Evolutionary conservation across 2,888 invertebrate genomes (phyloP).

Genomic region (Drosophila falleni): DNA sequence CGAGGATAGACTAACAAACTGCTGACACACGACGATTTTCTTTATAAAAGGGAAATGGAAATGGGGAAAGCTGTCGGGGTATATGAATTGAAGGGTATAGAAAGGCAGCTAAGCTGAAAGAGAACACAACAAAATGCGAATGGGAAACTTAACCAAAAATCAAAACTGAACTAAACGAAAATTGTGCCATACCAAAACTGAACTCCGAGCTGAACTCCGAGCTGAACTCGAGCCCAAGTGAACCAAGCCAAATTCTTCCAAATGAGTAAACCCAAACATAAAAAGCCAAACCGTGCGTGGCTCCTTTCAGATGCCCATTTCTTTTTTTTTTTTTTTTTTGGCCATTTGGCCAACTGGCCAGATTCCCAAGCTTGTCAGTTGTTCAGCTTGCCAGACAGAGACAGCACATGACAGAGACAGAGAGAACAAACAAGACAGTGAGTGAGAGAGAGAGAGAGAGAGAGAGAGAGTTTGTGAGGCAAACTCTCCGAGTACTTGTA

Average conservation of each 20-base stretch:
- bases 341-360: slow-evolving; percentile 20
- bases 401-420: neutral
- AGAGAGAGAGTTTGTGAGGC: neutral
- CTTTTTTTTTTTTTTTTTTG: slow-evolving; percentile 4
- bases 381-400: neutral
- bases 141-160: slow-evolving; percentile 5
- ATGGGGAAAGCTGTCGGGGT: neutral
- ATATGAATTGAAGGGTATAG: neutral
- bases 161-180: slow-evolving; percentile 9
- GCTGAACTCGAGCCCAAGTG: slow-evolving; percentile 25
- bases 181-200: slow-evolving; percentile 5
- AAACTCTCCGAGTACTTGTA: neutral
- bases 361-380: slow-evolving; percentile 27
- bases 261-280: slow-evolving; percentile 63
- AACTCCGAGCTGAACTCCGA: slow-evolving; percentile 27
- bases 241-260: slow-evolving; percentile 63
- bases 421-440: neutral
- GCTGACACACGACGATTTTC: slow-evolving; percentile 26
- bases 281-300: slow-evolving; percentile 40
- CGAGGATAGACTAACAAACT: slow-evolving; percentile 20
- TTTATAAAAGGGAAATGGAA: neutral
- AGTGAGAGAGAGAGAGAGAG: neutral
- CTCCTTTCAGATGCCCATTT: slow-evolving; percentile 23
- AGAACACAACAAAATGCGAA: neutral
- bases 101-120: slow-evolving; percentile 10